These are phyloP conservation scores for Aphaenogaster rudis DNA, from an alignment of 1,140 invertebrate species.

Conservation along the genomic window DNA sequence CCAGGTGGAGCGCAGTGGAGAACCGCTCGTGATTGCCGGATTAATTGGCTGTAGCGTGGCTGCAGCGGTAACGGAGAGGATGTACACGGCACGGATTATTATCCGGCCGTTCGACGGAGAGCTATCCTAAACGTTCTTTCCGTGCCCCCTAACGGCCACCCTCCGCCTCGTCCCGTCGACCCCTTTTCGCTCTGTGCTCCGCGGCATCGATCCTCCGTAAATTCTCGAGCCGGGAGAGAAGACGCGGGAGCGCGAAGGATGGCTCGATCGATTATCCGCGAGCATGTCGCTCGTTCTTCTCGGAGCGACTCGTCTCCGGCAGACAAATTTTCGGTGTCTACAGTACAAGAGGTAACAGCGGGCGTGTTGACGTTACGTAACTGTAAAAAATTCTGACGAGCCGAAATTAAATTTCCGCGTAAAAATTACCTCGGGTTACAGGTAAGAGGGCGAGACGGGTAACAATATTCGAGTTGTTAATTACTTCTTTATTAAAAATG, in stretches of 20 bases:
- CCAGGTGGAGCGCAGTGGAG: slow-evolving; percentile 74
- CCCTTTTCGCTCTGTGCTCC: slow-evolving; percentile 45
- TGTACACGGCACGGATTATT: slow-evolving; percentile 75
- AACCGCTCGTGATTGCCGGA: slow-evolving; percentile 80
- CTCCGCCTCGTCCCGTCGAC: slow-evolving; percentile 38
- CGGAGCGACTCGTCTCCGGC: background rate
- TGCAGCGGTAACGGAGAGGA: slow-evolving; percentile 73
- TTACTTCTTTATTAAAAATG: slow-evolving; percentile 23
- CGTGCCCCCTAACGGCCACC: slow-evolving; percentile 54
- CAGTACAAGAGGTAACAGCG: background rate
- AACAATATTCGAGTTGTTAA: background rate
- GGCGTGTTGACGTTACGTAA: background rate
- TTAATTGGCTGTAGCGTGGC: slow-evolving; percentile 81
- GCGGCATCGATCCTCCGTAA: slow-evolving; percentile 63
- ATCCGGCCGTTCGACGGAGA: slow-evolving; percentile 72
- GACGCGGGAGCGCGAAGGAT: slow-evolving; percentile 55
- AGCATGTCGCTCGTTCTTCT: slow-evolving; percentile 37
- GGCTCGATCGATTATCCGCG: slow-evolving; percentile 61
- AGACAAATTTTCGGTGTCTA: slow-evolving; percentile 28
- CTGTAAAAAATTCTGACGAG: background rate
- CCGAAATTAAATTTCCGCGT: slow-evolving; percentile 9
- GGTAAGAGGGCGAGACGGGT: background rate
- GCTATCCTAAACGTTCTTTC: slow-evolving; percentile 75
- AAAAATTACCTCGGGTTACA: background rate
- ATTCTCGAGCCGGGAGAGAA: slow-evolving; percentile 50